phyloP scores from a whole-genome alignment of 2,797 vertebrate genomes.

The Chaunax sp. region DNA sequence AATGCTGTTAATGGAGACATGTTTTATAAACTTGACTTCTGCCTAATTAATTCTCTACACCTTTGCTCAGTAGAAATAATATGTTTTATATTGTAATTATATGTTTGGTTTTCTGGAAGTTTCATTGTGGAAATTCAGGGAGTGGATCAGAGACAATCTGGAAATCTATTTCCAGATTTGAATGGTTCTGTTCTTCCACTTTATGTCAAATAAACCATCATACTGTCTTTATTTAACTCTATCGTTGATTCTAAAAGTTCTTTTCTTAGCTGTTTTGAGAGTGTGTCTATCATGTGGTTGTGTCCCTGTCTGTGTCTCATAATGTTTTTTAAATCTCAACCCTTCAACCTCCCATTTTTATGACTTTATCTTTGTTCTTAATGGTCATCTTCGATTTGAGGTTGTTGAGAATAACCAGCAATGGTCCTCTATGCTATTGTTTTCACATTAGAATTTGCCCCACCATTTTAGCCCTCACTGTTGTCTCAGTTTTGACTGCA shows the following conservation, averaged over 20 bases:
- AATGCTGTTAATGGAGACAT: slow-evolving; percentile 17
- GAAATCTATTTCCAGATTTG: slow-evolving; percentile 29
- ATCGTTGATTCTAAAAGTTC: too few relatives aligned
- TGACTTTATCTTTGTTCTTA: background rate
- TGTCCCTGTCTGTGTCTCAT: too few relatives aligned
- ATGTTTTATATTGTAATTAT: too few relatives aligned
- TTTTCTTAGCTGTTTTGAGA: too few relatives aligned
- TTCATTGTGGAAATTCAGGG: slow-evolving; percentile 19
- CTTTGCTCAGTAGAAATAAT: slow-evolving; percentile 35
- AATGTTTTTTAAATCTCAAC: too few relatives aligned
- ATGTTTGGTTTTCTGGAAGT: slow-evolving; percentile 34
- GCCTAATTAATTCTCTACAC: slow-evolving; percentile 45
- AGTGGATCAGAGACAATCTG: slow-evolving; percentile 19
- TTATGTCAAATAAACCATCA: too few relatives aligned
- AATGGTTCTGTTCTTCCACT: slow-evolving; percentile 2
- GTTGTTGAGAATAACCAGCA: background rate
- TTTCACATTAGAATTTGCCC: too few relatives aligned
- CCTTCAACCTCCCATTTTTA: background rate
- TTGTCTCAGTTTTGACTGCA: slow-evolving; percentile 11
- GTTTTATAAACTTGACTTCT: slow-evolving; percentile 37
- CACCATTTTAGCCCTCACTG: background rate
- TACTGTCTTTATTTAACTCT: too few relatives aligned
- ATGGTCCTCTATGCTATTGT: too few relatives aligned
- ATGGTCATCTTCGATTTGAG: background rate
- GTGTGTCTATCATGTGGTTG: too few relatives aligned